A percentile compares a stretch with the other conserved stretches of the same genome.
Conservation (phyloP, 1,140 invertebrate genomes). For the Drosophila pallidifrons region DNA sequence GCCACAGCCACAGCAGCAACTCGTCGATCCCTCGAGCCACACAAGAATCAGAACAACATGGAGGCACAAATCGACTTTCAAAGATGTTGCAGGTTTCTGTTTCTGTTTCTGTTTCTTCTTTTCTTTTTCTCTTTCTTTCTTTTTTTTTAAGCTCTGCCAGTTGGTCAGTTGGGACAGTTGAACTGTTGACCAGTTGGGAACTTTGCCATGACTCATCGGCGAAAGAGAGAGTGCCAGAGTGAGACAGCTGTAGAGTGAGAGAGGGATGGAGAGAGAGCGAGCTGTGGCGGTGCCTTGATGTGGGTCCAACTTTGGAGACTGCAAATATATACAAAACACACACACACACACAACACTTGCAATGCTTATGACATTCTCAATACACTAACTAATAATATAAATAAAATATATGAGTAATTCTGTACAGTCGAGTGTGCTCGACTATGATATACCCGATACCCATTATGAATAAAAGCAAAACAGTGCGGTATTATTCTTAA, state of each 20-base stretch:
- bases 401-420: not conserved
- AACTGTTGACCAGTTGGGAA: conserved; percentile 38
- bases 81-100: not conserved
- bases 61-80: conserved; percentile 1
- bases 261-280: not conserved
- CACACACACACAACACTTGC: conserved; percentile 24
- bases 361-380: conserved; percentile 16
- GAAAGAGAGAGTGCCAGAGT: conserved; percentile 11
- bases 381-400: conserved; percentile 6
- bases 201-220: conserved; percentile 11
- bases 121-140: not conserved
- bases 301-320: conserved; percentile 48
- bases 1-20: not conserved
- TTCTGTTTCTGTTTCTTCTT: not conserved
- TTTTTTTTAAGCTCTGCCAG: conserved; percentile 5
- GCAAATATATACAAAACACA: conserved; percentile 30
- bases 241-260: not conserved
- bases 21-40: conserved; percentile 48
- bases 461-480: no score
- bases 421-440: no score
- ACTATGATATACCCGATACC: no score
- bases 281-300: conserved; percentile 71
- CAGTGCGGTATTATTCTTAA: no score
- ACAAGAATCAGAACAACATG: conserved; percentile 54
- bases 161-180: conserved; percentile 30